Base-by-base conservation (phyloP, 2,797 vertebrate species). In the Spondyliosoma cantharus region DNA sequence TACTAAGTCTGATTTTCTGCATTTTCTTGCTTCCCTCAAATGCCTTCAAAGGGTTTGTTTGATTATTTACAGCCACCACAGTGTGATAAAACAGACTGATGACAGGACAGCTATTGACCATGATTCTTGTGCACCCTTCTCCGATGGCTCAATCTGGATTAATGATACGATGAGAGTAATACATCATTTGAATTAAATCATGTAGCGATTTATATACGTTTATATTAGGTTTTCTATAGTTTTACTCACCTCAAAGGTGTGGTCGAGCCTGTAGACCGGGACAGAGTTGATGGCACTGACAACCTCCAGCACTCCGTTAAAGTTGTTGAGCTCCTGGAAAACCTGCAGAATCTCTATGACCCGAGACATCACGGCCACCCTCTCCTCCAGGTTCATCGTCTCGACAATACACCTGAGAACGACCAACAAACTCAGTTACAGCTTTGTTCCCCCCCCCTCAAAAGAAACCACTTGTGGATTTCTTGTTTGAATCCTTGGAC, bases 241-340 rank as follows among this genome's bases (percentile, higher is more conserved):
- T 3, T 6, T 0, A 4, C 92, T 92, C 75, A 98, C 98, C 96
- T 99, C 98, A 5, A 98, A 97, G 0, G 98, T 99, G 94, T 99
- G 97, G 85, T 99, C 97, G 17, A 99, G 94, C 69, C 98, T 95
- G 94, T 99, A 99, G n/a, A 99, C 97, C 0, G 98, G 96, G 60
- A 98, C 97, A 0, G 98, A 99, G 93, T 99, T 98, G 91, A 99
- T 96, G 37, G 98, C 98, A 49, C 97, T 98, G 89, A 99, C 96
- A 42, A 99, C 97, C 91, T 99, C 98, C 93, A 99, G 82, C 70
- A 99, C 98, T 0, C 98, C 98, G 61, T 98, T 99, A 85, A 99
- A 99, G 90, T 99, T 99, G 90, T 99, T 99, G 87, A 99, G 95
- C 85, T 99, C 98, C 91, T 99, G 97, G 89, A 99, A 99, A 83